Evolutionary conservation across 2,888 invertebrate genomes (phyloP), one percentile per base, ranked within the genome.

Genomic region (Psylliodes chrysocephalus): DNA sequence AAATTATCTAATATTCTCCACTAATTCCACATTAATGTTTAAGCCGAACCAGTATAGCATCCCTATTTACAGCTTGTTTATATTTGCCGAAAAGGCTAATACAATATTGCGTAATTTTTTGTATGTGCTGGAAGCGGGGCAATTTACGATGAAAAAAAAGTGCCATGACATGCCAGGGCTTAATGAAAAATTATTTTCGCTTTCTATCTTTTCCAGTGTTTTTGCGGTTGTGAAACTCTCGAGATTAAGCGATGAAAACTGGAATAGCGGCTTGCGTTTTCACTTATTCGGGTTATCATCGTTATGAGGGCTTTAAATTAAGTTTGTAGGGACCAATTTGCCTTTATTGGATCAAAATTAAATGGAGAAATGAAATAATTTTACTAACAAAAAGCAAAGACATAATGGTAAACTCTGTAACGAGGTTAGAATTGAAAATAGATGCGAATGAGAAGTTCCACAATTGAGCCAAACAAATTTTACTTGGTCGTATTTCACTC

Each of bases 101-200:
- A n/a, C 40, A 40, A 40, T 40, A 40, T 40, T 40, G 17, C 40
- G 40, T 15, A 40, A 40, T 40, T 40, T 40, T 40, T 40, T 40
- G 14, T 12, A 17, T 12, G 40, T 15, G 17, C 12, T 1, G 17
- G 6, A 17, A n/a, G 40, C n/a, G 7, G 2, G 40, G 40, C 40
- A 40, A 40, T 40, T 40, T 40, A 40, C 17, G 40, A 40, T 17
- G 40, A 17, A 40, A 40, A 40, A 38, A 40, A 40, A 40, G 40
- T 40, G 17, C 40, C 7, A 6, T 40, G 40, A 40, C 40, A 40
- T 40, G 40, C 17, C 10, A 7, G 40, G 7, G 40, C 12, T 17
- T n/a, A 40, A 40, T 40, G 40, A 40, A 40, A 40, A 40, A 40
- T 40, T 40, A 40, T 40, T n/a, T 12, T 40, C 40, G 40, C 40